A percentile compares a stretch with the other conserved stretches of the same genome.
Conservation (phyloP, 2,888 invertebrate species). For the Cataglyphis altisquamis region DNA sequence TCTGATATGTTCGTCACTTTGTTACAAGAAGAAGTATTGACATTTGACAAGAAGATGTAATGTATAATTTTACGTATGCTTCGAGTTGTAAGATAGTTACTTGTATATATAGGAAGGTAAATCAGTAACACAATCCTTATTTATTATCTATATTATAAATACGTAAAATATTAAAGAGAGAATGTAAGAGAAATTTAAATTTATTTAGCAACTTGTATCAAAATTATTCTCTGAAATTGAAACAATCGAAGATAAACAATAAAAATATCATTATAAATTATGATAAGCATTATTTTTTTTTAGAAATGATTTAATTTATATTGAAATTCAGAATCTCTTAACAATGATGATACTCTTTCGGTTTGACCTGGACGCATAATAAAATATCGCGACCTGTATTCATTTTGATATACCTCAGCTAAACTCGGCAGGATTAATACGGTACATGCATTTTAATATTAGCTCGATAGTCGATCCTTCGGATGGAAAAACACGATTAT, state of each 20-base stretch:
- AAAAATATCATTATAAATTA: not conserved
- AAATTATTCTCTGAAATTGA: not conserved
- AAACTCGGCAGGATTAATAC: constrained; percentile 66
- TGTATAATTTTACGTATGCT: constrained; percentile 13
- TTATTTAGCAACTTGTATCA: not conserved
- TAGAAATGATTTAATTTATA: not conserved
- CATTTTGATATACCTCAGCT: constrained; percentile 67
- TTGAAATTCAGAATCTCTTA: constrained; percentile 37
- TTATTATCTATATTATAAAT: constrained; percentile 15
- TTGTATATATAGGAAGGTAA: not conserved
- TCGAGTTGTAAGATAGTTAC: not conserved
- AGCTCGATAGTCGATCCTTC: constrained; percentile 69
- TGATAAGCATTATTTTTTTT: not conserved
- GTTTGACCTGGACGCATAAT: constrained; percentile 67
- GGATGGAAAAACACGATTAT: constrained; percentile 55
- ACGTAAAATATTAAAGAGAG: not conserved
- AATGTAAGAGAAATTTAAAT: not conserved
- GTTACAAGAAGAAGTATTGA: constrained; percentile 18
- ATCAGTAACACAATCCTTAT: not conserved
- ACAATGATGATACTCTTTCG: constrained; percentile 49
- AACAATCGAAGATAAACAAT: not conserved
- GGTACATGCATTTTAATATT: constrained; percentile 70
- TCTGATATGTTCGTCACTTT: constrained; percentile 41
- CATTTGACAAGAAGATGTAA: constrained; percentile 8
- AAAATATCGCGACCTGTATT: constrained; percentile 72